Evolutionary conservation across 2,888 invertebrate genomes (phyloP).

Genomic region (Prenolepis imparis): DNA sequence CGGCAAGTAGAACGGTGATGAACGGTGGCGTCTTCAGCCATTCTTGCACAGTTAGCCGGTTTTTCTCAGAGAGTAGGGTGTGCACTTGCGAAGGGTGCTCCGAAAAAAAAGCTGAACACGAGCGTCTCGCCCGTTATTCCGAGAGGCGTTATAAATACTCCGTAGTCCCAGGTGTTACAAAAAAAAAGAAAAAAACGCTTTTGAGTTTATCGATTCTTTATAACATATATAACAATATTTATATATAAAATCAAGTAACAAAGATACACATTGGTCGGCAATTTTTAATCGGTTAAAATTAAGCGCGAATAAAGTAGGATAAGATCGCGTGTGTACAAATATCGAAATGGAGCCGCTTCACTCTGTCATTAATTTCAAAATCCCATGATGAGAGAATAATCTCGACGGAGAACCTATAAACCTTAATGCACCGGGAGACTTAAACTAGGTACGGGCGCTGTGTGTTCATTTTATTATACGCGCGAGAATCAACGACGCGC

Average conservation of each 20-base stretch:
- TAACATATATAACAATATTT: background rate
- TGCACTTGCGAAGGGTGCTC: background rate
- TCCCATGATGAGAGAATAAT: background rate
- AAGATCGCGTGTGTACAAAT: background rate
- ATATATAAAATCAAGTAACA: background rate
- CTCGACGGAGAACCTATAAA: background rate
- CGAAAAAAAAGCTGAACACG: conserved; percentile 3
- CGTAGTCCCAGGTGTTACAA: background rate
- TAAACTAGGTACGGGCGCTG: background rate
- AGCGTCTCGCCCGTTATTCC: background rate
- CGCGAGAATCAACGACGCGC: conserved; percentile 35
- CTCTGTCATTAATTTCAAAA: conserved; percentile 11
- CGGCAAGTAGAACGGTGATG: conserved; percentile 20
- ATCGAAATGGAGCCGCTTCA: background rate
- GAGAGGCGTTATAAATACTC: conserved; percentile 20
- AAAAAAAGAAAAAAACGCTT: background rate
- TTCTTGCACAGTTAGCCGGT: background rate
- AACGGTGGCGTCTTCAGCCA: conserved; percentile 21
- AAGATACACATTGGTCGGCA: background rate
- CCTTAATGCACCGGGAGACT: background rate
- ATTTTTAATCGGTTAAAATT: background rate
- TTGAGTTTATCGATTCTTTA: conserved; percentile 6
- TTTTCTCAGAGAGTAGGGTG: conserved; percentile 14
- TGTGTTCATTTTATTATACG: conserved; percentile 20
- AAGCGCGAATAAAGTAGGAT: too few relatives aligned